Evolutionary conservation across 2,113 vertebrate species (phyloP), one percentile per base, ranked within the genome.

Genomic region (Ciconia boyciana): DNA sequence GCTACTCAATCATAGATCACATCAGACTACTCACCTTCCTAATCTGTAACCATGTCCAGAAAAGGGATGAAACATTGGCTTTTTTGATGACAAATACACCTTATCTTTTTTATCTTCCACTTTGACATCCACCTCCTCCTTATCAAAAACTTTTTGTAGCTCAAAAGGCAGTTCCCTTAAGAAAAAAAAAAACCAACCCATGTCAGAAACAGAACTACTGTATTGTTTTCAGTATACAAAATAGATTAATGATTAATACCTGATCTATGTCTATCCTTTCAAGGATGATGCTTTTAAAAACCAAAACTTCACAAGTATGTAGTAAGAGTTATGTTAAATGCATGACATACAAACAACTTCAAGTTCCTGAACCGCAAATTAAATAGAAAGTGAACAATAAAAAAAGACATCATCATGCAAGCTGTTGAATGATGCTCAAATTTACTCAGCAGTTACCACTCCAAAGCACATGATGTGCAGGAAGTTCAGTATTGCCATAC

Each of bases 41-140:
- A 99, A 98, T 94, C 99, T 97, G 97, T 99, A 99, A 36, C 99
- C 99, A 39, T 96, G 98, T 44, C 99, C 99, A 34, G 99, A 99
- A 96, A 99, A 99, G 34, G 99, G 99, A 94, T 98, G 98, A 95
- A 99, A 99, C 16, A 97, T 61, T 54, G 98, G 98, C 94, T 99
- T 99, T 71, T 93, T 99, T 0, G 98, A 90, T 3, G 78, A 98
- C n/a, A 98, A 81, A 89, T 99, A 99, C 6, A 98, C 95, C 91
- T 99, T 98, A 84, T 99, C 98, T 26, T 99, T 99, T 96, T 99
- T 98, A 87, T 99, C 99, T 97, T 99, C 99, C 88, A 99, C 98
- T 81, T 98, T 99, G 95, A 99, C 98, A 75, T 99, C 99, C 81
- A 99, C 96, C 77, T 99, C 99, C 44, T 99, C 98, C 94, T 99